These are phyloP conservation scores for Acanthisitta chloris DNA, from an alignment of 2,113 vertebrate genomes.

Conservation along the genomic window DNA sequence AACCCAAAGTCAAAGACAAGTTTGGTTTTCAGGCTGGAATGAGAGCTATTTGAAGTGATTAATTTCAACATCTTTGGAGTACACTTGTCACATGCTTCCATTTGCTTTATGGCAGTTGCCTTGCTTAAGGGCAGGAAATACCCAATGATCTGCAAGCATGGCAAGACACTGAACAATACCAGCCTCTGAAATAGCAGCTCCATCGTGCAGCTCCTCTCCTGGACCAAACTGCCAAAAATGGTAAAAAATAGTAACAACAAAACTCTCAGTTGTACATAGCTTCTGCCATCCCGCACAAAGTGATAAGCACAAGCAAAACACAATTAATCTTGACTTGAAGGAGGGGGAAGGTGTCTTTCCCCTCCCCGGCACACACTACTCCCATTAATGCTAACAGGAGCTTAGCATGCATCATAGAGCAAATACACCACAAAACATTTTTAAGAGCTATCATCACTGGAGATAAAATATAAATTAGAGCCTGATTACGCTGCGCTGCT, in stretches of 20 bases:
- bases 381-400: slow-evolving; percentile 51
- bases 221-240: neutral
- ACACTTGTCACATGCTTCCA: neutral
- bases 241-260: neutral
- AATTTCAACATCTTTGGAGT: slow-evolving; percentile 43
- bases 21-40: slow-evolving; percentile 31
- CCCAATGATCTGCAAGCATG: neutral
- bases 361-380: neutral
- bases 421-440: slow-evolving; percentile 46
- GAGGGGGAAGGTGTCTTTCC: neutral
- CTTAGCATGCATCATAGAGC: slow-evolving; percentile 50
- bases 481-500: neutral
- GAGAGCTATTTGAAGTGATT: slow-evolving; percentile 4
- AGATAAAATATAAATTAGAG: slow-evolving; percentile 58
- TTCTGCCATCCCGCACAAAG: neutral
- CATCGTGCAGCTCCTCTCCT: neutral
- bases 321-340: neutral
- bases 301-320: neutral
- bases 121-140: slow-evolving; percentile 42
- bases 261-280: neutral
- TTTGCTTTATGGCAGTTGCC: neutral
- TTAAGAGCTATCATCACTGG: slow-evolving; percentile 50
- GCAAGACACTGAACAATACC: neutral
- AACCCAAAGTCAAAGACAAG: neutral
- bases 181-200: neutral